Base-by-base conservation (phyloP, 2,113 vertebrate species). In the Notiomystis cincta region DNA sequence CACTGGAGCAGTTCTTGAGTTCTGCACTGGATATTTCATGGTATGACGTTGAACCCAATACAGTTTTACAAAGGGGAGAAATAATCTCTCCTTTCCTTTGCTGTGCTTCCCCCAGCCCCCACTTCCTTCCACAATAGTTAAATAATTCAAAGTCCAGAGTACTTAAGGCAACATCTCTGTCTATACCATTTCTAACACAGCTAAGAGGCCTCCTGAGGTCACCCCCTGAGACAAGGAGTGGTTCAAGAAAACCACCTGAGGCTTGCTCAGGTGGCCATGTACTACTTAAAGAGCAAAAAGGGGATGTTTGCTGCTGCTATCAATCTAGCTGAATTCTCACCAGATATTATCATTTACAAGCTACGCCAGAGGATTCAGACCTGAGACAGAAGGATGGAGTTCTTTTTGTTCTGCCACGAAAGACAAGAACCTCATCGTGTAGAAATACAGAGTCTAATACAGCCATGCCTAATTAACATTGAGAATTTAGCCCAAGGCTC, bases 1-100 rank as follows among this genome's bases (percentile, higher is more conserved):
- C 96, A 97, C 95, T 96, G 95, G 93, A 97, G 88, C 90, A 95
- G 95, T 95, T 83, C 80, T 93, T 96, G 92, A 97, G 96, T 94
- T 98, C 47, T 72, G 89, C 81, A 70, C 67, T 89, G 82, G 86
- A 75, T 92, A 83, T 95, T 95, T 94, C 89, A 93, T 82, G 70
- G 83, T 83, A 42, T 85, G 96, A 91, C 5, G 62, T 73, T 95
- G 94, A 96, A 93, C 70, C 67, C 60, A 67, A 83, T 58, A 82
- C 5, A 76, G 40, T 91, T 89, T 61, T 33, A 82, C 71, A 76
- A 72, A 91, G 69, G 48, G 72, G 28, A 77, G 81, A 81, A 77
- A 86, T 85, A 88, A 84, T 64, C 47, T 70, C 67, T 76, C 72
- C 81, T 94, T 60, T 51, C 80, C 69, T 86, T 56, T 57, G 45